These are phyloP conservation scores for Hyposoter didymator DNA, from an alignment of 2,888 invertebrate genomes.

Conservation along the genomic window DNA sequence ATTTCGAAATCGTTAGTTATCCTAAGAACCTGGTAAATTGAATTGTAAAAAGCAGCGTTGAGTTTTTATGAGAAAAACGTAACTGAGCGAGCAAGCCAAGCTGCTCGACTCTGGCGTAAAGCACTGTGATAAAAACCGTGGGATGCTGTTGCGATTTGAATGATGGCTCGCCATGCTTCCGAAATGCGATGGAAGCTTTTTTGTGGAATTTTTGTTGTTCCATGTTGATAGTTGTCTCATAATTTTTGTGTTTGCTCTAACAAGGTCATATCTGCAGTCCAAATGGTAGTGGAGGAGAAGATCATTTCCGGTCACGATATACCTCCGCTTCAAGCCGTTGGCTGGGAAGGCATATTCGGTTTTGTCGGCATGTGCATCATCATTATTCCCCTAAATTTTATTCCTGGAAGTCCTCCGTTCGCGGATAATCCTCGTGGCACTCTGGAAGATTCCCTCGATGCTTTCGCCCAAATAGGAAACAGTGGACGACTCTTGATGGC, in stretches of 20 bases:
- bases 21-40: too few species aligned
- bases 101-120: too few species aligned
- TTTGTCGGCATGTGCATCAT: conserved; percentile 87
- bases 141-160: too few species aligned
- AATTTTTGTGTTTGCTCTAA: not conserved
- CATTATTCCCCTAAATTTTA: conserved; percentile 93
- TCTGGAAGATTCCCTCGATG: conserved; percentile 94
- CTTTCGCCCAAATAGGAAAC: conserved; percentile 92
- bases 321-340: conserved; percentile 95
- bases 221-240: not conserved
- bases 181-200: not conserved
- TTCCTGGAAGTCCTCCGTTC: conserved; percentile 91
- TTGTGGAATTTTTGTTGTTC: conserved; percentile 8
- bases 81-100: too few species aligned
- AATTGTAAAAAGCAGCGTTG: too few species aligned
- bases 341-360: conserved; percentile 96
- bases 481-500: conserved; percentile 88
- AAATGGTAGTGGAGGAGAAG: conserved; percentile 98
- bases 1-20: too few species aligned
- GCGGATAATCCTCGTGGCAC: conserved; percentile 90
- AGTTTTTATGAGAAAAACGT: too few species aligned
- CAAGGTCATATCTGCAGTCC: conserved; percentile 93
- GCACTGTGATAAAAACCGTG: too few species aligned
- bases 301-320: conserved; percentile 93
- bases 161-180: not conserved